phyloP scores from a whole-genome alignment of 2,888 invertebrate genomes.

The Plemyria rubiginata region DNA sequence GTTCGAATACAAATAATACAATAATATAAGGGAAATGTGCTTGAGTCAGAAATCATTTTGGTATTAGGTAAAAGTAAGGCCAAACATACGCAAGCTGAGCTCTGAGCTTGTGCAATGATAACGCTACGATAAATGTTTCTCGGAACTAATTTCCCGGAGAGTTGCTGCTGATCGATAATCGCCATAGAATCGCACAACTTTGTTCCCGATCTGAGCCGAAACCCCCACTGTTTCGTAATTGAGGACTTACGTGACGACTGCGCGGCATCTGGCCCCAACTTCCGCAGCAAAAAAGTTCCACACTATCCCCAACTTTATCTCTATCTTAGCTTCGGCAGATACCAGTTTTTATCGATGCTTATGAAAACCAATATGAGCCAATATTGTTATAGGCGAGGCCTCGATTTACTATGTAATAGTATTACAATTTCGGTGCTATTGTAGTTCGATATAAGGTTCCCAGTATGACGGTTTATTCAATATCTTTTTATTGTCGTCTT shows the following conservation, averaged over 20 bases:
- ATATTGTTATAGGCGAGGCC: slow-evolving; percentile 55
- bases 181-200: slow-evolving; percentile 77
- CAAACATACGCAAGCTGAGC: no score
- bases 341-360: slow-evolving; percentile 62
- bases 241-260: slow-evolving; percentile 82
- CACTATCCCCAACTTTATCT: slow-evolving; percentile 77
- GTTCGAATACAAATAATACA: no score
- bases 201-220: slow-evolving; percentile 68
- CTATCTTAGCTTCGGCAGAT: slow-evolving; percentile 74
- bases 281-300: slow-evolving; percentile 68
- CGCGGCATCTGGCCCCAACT: slow-evolving; percentile 76
- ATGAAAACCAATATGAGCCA: slow-evolving; percentile 65
- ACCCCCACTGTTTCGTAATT: slow-evolving; percentile 81
- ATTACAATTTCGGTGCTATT: slow-evolving; percentile 49
- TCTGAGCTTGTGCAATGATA: slow-evolving; percentile 32
- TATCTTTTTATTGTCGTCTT: slow-evolving; percentile 6
- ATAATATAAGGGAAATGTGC: no score
- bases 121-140: slow-evolving; percentile 39
- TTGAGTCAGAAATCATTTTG: no score
- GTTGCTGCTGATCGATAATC: slow-evolving; percentile 62
- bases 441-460: slow-evolving; percentile 43
- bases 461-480: slow-evolving; percentile 14
- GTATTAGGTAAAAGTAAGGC: no score
- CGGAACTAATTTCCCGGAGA: slow-evolving; percentile 44
- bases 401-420: slow-evolving; percentile 54